phyloP scores from a whole-genome alignment of 2,113 vertebrate genomes.

The Phyllopteryx taeniolatus region DNA sequence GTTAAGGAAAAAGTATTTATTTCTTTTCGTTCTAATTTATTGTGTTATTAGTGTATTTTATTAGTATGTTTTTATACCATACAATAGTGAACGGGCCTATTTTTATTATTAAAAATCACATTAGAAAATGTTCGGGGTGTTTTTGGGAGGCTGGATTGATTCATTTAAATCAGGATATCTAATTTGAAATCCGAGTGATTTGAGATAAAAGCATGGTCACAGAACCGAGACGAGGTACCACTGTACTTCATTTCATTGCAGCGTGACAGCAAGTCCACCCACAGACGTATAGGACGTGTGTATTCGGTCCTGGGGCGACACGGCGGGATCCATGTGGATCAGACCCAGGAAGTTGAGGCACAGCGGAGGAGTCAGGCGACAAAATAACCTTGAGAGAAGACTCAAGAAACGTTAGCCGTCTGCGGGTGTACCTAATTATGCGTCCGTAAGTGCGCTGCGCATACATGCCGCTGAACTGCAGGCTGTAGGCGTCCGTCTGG shows the following conservation, averaged over 20 bases:
- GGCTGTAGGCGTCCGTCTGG: slow-evolving; percentile 93
- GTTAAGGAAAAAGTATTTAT: too few relatives aligned
- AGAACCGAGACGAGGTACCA: neutral
- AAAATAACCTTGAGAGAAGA: slow-evolving; percentile 83
- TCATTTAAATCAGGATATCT: neutral
- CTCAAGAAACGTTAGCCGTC: neutral
- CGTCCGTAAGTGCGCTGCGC: slow-evolving; percentile 42
- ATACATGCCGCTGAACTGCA: slow-evolving; percentile 95
- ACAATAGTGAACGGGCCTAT: neutral
- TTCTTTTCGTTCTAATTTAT: too few relatives aligned
- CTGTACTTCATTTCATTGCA: neutral
- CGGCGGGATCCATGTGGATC: slow-evolving; percentile 91
- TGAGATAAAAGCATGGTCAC: neutral
- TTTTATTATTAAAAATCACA: neutral
- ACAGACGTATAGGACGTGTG: slow-evolving; percentile 92
- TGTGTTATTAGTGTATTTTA: too few relatives aligned
- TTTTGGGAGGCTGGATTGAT: neutral
- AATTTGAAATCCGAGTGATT: neutral
- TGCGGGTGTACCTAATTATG: neutral
- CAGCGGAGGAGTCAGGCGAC: slow-evolving; percentile 89
- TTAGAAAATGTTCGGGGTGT: neutral
- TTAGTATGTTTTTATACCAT: too few relatives aligned
- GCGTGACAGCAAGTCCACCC: slow-evolving; percentile 52
- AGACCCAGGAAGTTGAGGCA: slow-evolving; percentile 95
- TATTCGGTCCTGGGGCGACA: slow-evolving; percentile 81